phyloP scores from a whole-genome alignment of 2,113 vertebrate genomes.

The Catharus minimus region DNA sequence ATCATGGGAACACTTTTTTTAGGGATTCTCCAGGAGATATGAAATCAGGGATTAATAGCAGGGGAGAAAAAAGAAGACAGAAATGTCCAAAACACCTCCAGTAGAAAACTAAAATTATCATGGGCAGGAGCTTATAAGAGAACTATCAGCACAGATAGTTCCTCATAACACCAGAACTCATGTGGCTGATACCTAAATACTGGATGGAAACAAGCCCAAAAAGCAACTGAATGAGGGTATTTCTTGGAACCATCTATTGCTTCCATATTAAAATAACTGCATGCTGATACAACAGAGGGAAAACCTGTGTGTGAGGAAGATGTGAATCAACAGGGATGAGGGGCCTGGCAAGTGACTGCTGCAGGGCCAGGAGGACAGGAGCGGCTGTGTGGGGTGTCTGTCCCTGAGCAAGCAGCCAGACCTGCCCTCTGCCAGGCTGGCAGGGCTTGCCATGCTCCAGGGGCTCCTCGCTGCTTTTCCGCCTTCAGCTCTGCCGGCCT shows the following conservation, averaged over 20 bases:
- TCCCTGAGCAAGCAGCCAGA: background rate
- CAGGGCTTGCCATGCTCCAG: background rate
- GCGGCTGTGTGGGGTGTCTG: background rate
- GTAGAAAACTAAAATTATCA: background rate
- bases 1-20: background rate
- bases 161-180: background rate
- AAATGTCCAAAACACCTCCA: background rate
- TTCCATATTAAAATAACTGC: background rate
- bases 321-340: rapidly evolving
- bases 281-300: rapidly evolving
- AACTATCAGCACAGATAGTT: background rate
- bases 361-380: background rate
- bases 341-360: background rate
- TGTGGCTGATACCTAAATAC: background rate
- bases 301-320: background rate
- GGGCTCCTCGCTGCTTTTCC: background rate
- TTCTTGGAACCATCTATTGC: background rate
- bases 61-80: rapidly evolving
- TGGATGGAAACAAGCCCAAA: background rate
- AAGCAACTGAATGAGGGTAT: background rate
- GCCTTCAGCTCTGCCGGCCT: rapidly evolving
- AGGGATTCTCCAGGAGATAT: background rate
- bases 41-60: background rate
- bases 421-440: background rate
- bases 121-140: background rate